Conservation (phyloP, 2,113 vertebrate genomes). For the Cyanistes caeruleus region DNA sequence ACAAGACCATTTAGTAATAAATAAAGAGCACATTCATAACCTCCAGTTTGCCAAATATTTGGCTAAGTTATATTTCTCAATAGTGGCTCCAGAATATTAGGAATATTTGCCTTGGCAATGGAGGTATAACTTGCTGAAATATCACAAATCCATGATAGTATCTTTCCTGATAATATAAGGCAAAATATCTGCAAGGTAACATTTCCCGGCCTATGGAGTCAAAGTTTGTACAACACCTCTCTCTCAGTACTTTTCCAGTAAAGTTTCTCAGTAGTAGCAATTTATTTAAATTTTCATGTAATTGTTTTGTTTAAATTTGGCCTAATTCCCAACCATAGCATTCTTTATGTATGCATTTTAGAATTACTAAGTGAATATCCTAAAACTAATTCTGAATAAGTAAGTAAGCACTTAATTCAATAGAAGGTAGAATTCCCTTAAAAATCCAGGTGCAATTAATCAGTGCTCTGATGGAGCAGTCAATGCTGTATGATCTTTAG, state of each 20-base stretch:
- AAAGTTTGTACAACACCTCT: background rate
- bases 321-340: background rate
- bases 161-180: background rate
- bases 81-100: background rate
- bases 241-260: background rate
- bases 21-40: background rate
- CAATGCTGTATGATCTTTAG: constrained; percentile 43
- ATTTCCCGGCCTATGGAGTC: accelerated
- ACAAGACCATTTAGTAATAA: background rate
- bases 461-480: background rate
- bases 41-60: background rate
- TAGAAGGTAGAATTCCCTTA: constrained; percentile 1
- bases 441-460: constrained; percentile 52
- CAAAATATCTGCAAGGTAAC: background rate
- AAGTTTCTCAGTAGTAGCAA: background rate
- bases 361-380: background rate
- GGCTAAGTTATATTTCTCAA: background rate
- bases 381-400: constrained; percentile 8
- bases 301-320: too few species aligned
- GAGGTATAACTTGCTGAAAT: background rate
- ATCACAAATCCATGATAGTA: background rate
- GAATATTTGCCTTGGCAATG: background rate
- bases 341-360: constrained; percentile 5
- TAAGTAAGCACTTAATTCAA: background rate
- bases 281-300: background rate